These are phyloP conservation scores for Drosophila pruinosa DNA, from an alignment of 1,140 invertebrate species.

Conservation along the genomic window DNA sequence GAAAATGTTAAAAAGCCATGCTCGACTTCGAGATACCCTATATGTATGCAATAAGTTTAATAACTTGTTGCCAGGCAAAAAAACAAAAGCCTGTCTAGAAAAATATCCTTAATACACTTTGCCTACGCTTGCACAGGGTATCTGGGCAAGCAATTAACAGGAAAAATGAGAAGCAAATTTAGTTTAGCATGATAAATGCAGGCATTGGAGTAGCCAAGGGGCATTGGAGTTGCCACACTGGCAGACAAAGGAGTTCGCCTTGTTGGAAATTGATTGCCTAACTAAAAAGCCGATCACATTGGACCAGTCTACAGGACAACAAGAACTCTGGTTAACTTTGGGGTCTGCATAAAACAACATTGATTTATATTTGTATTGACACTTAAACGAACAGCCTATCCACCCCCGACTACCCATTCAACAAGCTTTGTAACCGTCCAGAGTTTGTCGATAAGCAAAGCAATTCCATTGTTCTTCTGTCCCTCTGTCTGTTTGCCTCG, in stretches of 20 bases:
- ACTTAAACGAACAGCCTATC: slow-evolving; percentile 38
- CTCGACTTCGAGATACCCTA: too few species aligned
- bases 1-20: too few species aligned
- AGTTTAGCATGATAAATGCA: slow-evolving; percentile 7
- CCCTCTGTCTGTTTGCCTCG: slow-evolving; percentile 44
- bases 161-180: slow-evolving; percentile 3
- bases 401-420: neutral
- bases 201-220: neutral
- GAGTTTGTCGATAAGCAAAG: slow-evolving; percentile 1
- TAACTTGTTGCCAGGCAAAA: too few species aligned
- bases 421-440: neutral
- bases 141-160: neutral
- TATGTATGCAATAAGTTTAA: too few species aligned
- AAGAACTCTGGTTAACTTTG: slow-evolving; percentile 47
- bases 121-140: neutral
- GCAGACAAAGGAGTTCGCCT: slow-evolving; percentile 24
- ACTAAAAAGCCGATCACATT: slow-evolving; percentile 8
- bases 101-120: too few species aligned
- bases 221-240: slow-evolving; percentile 31
- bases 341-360: slow-evolving; percentile 40
- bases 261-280: slow-evolving; percentile 71
- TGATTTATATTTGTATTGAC: slow-evolving; percentile 76
- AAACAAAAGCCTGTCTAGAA: too few species aligned
- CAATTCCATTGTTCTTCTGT: slow-evolving; percentile 15
- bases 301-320: neutral